phyloP scores from a whole-genome alignment of 1,140 invertebrate species.

The Pseudomyrmex sp. region DNA sequence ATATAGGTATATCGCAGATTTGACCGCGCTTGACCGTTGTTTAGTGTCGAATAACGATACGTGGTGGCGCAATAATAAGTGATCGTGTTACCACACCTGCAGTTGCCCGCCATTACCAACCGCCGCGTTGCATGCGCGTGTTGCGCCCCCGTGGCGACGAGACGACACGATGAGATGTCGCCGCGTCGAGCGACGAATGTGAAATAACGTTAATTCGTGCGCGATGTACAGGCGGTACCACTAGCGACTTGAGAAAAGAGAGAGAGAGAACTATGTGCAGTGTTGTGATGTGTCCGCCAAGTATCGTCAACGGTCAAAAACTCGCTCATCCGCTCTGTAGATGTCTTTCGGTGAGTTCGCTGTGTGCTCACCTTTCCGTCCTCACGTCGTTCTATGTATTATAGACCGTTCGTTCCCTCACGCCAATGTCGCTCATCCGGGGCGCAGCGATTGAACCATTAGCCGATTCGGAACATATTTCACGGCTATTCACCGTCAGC shows the following conservation, averaged over 20 bases:
- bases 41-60: too few relatives aligned
- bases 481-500: too few relatives aligned
- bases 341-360: constrained; percentile 78
- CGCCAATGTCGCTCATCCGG: constrained; percentile 6
- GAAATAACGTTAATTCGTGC: constrained; percentile 60
- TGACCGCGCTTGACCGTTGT: too few relatives aligned
- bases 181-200: constrained; percentile 8
- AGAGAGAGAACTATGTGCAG: constrained; percentile 59
- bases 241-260: neutral
- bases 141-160: neutral
- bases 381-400: too few relatives aligned
- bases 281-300: constrained; percentile 68
- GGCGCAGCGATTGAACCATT: constrained; percentile 19
- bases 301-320: constrained; percentile 62
- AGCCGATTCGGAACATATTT: neutral
- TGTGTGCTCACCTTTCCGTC: neutral
- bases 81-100: too few relatives aligned
- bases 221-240: constrained; percentile 45
- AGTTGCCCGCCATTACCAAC: too few relatives aligned
- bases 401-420: neutral
- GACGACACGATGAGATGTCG: constrained; percentile 60
- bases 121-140: too few relatives aligned
- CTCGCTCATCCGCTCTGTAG: constrained; percentile 69
- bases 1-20: too few relatives aligned
- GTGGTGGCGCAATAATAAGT: too few relatives aligned